Evolutionary conservation across 2,888 invertebrate species (phyloP), one percentile per base, ranked within the genome.

Genomic region (Papilio protenor): DNA sequence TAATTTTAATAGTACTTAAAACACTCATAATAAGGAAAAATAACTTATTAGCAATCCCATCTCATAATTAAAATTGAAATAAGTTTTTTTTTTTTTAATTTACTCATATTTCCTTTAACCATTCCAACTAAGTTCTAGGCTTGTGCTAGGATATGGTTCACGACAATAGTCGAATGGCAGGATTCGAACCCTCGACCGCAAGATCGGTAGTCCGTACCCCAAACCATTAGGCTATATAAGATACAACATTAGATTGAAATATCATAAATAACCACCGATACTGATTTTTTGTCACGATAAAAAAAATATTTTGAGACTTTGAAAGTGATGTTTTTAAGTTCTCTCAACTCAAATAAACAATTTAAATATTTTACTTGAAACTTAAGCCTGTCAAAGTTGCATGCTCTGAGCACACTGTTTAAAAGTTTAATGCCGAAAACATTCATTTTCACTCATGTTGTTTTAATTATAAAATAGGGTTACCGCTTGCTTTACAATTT

Each of bases 401-500:
- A 61, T 6, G 33, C 18, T 18, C 33, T 61, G 27, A 61, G 16
- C 61, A 23, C 59, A 61, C 61, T 61, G 16, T 14, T 61, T 33
- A 61, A 27, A 61, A 33, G 61, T 61, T 61, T 61, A 61, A 16
- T 6, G 61, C 61, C 18, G 27, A 18, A 61, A 61, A 61, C 33
- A 23, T 59, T 23, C 27, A 16, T 23, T 33, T 61, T 18, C 33
- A 61, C 61, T 61, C 33, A 33, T 61, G 27, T 61, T 33, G 33
- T 33, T 61, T 61, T 61, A 61, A 61, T 61, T 33, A 61, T 23
- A 61, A 61, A 61, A 61, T 10, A 33, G 16, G 33, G 61, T 61
- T 33, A 33, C 61, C 16, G 61, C 21, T 33, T 16, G 61, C 61
- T 61, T 61, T 61, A 27, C 14, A 61, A 27, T 23, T 61, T 33